Percentiles rank a stretch among this genome's conserved stretches.
Conservation (phyloP, 2,888 invertebrate species). For the Hartigia nigra region DNA sequence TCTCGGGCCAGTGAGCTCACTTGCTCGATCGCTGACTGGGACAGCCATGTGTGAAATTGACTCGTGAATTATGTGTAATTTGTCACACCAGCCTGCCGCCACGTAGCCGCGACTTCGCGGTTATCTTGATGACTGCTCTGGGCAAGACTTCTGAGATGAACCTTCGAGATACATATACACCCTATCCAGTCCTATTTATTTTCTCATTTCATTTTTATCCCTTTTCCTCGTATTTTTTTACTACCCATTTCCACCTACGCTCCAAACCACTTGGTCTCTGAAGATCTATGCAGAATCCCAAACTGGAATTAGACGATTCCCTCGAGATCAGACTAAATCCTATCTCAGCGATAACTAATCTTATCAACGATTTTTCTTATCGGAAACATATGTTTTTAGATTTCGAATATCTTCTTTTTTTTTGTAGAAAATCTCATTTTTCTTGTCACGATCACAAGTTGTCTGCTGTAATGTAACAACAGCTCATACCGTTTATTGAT, state of each 20-base stretch:
- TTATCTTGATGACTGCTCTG: constrained; percentile 37
- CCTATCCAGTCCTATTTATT: background rate
- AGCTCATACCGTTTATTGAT: background rate
- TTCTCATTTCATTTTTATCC: background rate
- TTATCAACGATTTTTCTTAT: background rate
- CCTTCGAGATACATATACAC: background rate
- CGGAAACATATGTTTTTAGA: background rate
- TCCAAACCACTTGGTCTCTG: background rate
- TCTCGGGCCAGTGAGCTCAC: constrained; percentile 20
- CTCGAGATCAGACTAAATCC: background rate
- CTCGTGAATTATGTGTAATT: constrained; percentile 59
- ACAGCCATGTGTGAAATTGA: constrained; percentile 57
- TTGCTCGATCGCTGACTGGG: constrained; percentile 15
- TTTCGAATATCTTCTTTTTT: background rate
- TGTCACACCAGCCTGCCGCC: constrained; percentile 42
- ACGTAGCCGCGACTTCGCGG: constrained; percentile 37
- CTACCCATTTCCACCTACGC: background rate
- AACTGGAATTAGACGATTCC: background rate
- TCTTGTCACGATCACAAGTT: background rate
- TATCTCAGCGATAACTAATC: background rate
- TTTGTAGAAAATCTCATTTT: background rate
- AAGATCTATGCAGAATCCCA: background rate
- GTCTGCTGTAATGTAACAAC: background rate
- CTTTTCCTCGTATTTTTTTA: background rate
- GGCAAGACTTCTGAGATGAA: background rate